phyloP scores from a whole-genome alignment of 2,888 invertebrate genomes.

The Melinaea menophilus region DNA sequence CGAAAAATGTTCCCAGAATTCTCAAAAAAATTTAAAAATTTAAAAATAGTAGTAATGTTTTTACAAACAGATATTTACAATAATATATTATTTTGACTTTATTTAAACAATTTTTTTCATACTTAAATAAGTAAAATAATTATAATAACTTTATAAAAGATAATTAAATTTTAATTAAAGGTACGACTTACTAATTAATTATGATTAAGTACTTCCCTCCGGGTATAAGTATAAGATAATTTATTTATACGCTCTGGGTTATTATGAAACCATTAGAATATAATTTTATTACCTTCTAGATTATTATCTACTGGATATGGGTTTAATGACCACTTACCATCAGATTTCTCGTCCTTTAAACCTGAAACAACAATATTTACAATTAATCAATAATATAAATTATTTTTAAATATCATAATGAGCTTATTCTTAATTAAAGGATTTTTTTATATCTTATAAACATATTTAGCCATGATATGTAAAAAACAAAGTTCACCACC shows the following conservation, averaged over 20 bases:
- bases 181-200: slow-evolving; percentile 5
- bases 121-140: background rate
- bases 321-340: slow-evolving; percentile 21
- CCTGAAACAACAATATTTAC: slow-evolving; percentile 20
- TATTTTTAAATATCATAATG: background rate
- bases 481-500: no score
- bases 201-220: slow-evolving; percentile 6
- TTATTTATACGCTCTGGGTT: background rate
- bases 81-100: no score
- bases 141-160: background rate
- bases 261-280: background rate
- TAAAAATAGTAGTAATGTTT: no score
- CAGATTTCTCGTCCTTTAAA: slow-evolving; percentile 27
- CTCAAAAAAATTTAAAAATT: no score
- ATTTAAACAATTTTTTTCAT: no score
- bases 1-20: no score
- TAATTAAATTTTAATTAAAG: slow-evolving; percentile 6
- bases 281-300: background rate
- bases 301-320: no score
- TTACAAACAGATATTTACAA: background rate
- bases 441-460: no score
- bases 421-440: background rate
- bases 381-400: background rate
- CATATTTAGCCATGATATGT: no score
- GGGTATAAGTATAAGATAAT: slow-evolving; percentile 3